Evolutionary conservation across 1,140 invertebrate genomes (phyloP).

Genomic region (Nixonia krombeini): DNA sequence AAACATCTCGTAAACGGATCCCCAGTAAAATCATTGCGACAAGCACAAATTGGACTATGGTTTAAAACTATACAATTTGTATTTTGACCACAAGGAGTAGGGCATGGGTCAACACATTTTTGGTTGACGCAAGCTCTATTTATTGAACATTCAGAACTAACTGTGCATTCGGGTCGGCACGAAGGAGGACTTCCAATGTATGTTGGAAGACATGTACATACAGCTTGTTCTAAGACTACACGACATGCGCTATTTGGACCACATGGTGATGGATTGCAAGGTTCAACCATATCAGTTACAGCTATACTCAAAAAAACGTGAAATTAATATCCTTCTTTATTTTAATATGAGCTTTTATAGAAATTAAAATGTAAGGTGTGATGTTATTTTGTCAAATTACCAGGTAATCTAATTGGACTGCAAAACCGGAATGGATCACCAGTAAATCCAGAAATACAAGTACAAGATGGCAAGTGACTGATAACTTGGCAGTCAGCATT

Average conservation of each 20-base stretch:
- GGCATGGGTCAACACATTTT: conserved; percentile 79
- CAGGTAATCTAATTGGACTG: conserved; percentile 41
- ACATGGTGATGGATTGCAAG: conserved; percentile 65
- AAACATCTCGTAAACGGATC: conserved; percentile 82
- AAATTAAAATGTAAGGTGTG: too few relatives aligned
- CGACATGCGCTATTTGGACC: conserved; percentile 70
- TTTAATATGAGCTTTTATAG: too few relatives aligned
- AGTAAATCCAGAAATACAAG: conserved; percentile 78
- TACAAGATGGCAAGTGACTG: conserved; percentile 81
- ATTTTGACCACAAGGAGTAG: conserved; percentile 79
- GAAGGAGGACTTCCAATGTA: conserved; percentile 81
- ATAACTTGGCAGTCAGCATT: conserved; percentile 82
- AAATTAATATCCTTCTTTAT: too few relatives aligned
- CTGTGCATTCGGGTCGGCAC: conserved; percentile 81
- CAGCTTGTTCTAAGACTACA: conserved; percentile 55
- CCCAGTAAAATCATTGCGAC: conserved; percentile 78
- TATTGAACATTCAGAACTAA: conserved; percentile 79
- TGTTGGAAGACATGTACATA: conserved; percentile 77
- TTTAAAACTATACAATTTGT: conserved; percentile 80
- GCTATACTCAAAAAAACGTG: conserved; percentile 1
- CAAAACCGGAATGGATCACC: conserved; percentile 77
- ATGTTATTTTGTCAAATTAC: background rate
- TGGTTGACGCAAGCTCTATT: conserved; percentile 77
- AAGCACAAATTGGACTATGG: conserved; percentile 80
- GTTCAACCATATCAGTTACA: conserved; percentile 33